Evolutionary conservation across 1,140 invertebrate species (phyloP).

Genomic region (Anthonomus grandis): DNA sequence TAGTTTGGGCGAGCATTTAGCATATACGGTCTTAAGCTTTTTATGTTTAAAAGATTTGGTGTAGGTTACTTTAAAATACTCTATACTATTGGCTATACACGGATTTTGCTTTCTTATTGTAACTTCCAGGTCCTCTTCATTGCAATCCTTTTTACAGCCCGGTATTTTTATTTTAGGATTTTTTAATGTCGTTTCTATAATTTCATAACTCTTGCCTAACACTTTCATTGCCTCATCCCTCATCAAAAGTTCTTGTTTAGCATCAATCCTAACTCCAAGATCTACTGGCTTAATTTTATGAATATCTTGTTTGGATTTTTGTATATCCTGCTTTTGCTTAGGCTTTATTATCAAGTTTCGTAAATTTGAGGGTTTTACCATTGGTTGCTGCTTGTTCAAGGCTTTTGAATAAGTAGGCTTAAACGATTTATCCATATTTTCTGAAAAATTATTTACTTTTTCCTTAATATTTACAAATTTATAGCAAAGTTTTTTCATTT

Average conservation of each 20-base stretch:
- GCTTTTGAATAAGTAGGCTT: not conserved
- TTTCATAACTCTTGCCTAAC: not conserved
- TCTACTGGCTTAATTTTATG: not conserved
- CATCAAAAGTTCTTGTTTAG: too few relatives aligned
- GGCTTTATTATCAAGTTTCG: not conserved
- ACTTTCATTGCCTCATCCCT: not conserved
- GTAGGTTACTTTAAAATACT: constrained; percentile 3
- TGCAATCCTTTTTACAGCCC: not conserved
- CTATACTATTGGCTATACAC: not conserved
- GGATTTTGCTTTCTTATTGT: not conserved
- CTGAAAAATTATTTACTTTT: not conserved
- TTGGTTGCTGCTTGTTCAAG: not conserved
- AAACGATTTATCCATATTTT: not conserved
- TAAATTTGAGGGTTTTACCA: not conserved
- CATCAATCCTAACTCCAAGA: too few relatives aligned
- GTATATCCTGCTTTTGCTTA: not conserved
- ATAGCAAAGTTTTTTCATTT: not conserved
- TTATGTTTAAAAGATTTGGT: constrained; percentile 1
- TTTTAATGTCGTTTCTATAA: too few relatives aligned
- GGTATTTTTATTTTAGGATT: not conserved
- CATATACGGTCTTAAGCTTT: not conserved
- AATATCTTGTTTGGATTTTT: not conserved
- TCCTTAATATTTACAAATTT: not conserved
- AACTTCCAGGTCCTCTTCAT: not conserved
- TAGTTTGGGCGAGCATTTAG: not conserved